Evolutionary conservation across 2,113 vertebrate species (phyloP).

Genomic region (Vidua macroura): DNA sequence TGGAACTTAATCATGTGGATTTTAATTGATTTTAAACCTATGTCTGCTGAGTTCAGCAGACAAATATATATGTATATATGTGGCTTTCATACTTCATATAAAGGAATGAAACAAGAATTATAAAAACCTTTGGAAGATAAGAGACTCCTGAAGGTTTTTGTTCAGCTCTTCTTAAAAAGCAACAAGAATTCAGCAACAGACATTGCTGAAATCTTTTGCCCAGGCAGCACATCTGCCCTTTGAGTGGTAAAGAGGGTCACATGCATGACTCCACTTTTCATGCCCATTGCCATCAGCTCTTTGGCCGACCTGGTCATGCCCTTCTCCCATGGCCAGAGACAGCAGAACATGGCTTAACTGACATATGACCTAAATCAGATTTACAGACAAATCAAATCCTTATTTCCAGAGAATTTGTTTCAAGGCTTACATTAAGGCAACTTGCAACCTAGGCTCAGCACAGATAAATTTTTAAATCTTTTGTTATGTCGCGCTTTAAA

Average conservation of each 20-base stretch:
- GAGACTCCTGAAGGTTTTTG: not conserved
- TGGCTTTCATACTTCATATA: not conserved
- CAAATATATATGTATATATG: not conserved
- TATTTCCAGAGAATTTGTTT: constrained; percentile 13
- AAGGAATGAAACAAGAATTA: not conserved
- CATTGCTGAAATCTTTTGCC: not conserved
- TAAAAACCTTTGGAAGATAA: not conserved
- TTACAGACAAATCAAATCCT: constrained; percentile 49
- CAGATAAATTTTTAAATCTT: constrained; percentile 16
- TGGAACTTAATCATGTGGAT: not conserved
- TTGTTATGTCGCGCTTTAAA: not conserved
- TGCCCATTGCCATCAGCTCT: not conserved
- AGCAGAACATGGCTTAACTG: constrained; percentile 16
- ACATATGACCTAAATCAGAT: constrained; percentile 53
- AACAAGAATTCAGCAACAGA: not conserved
- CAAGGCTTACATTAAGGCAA: constrained; percentile 43
- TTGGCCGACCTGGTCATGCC: constrained; percentile 2
- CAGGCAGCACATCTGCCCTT: not conserved
- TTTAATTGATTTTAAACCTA: not conserved
- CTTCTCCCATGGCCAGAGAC: not conserved
- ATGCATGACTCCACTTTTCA: not conserved
- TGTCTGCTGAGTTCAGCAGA: not conserved
- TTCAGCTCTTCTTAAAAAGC: not conserved
- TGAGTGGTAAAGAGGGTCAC: not conserved
- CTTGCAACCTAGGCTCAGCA: not conserved